These are phyloP conservation scores for Leistus spinibarbis DNA, from an alignment of 2,888 invertebrate genomes.

Conservation along the genomic window DNA sequence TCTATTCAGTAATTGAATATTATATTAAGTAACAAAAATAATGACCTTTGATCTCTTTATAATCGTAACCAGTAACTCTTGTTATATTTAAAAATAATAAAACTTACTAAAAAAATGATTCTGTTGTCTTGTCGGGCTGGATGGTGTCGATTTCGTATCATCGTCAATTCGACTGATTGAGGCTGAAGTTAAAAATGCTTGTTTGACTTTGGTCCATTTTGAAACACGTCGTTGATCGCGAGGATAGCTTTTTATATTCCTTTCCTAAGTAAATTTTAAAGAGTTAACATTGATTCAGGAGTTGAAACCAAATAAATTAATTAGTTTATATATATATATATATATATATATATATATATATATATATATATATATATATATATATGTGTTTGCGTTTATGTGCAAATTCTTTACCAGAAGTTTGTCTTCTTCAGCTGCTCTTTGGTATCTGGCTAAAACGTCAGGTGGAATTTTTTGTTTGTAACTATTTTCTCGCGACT, in stretches of 20 bases:
- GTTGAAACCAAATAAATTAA: too few relatives aligned
- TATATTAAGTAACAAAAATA: too few relatives aligned
- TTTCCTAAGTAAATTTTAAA: not conserved
- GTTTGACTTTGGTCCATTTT: slow-evolving; percentile 76
- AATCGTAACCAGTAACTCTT: too few relatives aligned
- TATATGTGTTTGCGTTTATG: not conserved
- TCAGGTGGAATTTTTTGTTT: slow-evolving; percentile 50
- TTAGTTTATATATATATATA: too few relatives aligned
- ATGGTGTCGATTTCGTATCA: slow-evolving; percentile 10
- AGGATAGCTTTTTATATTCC: slow-evolving; percentile 13
- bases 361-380: too few relatives aligned
- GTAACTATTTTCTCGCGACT: not conserved
- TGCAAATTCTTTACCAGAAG: slow-evolving; percentile 35
- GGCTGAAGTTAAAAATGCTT: slow-evolving; percentile 65
- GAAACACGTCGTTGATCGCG: slow-evolving; percentile 62
- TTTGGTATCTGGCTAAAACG: slow-evolving; percentile 51
- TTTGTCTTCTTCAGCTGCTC: slow-evolving; percentile 49
- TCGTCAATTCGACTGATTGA: slow-evolving; percentile 40
- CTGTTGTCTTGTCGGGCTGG: slow-evolving; percentile 25
- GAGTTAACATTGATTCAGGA: not conserved
- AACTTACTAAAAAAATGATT: slow-evolving; percentile 28
- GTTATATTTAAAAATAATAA: not conserved
- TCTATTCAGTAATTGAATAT: too few relatives aligned
- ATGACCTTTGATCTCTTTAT: too few relatives aligned
- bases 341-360: too few relatives aligned